Percentiles rank a stretch among this genome's conserved stretches.
phyloP scores from a whole-genome alignment of 64 coral and sea anemone genomes.

The Stylophora pistillata region DNA sequence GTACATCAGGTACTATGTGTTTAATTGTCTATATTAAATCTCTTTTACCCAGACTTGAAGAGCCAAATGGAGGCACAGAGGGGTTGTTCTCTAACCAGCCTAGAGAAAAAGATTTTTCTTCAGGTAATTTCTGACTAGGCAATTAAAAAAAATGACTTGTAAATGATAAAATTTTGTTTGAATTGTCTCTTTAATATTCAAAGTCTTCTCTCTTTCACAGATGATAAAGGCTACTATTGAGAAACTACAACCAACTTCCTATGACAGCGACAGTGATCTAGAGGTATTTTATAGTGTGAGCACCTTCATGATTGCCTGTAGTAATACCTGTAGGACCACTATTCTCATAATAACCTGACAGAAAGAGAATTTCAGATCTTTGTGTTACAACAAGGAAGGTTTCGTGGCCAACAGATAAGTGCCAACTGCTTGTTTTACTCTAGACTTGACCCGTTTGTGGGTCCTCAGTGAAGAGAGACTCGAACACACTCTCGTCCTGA shows the following conservation, averaged over 20 bases:
- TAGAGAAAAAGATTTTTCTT: conserved; percentile 82
- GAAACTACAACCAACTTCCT: neutral
- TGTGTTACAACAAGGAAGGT: no score
- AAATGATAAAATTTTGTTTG: neutral
- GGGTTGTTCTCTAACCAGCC: conserved; percentile 53
- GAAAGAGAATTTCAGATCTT: no score
- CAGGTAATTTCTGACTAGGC: conserved; percentile 39
- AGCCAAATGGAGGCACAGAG: conserved; percentile 84
- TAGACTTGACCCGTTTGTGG: no score
- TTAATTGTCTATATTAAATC: no score
- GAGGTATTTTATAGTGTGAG: neutral
- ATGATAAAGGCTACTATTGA: conserved; percentile 56
- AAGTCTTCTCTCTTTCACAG: conserved; percentile 17
- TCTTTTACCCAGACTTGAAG: conserved; percentile 57
- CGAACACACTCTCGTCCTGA: no score
- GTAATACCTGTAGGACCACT: neutral
- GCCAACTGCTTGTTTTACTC: no score
- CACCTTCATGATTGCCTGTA: neutral
- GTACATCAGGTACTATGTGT: no score
- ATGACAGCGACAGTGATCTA: neutral
- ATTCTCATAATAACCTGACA: no score
- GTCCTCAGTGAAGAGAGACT: no score
- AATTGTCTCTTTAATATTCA: neutral
- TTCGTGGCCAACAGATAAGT: no score
- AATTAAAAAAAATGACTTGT: neutral